Base-by-base conservation (phyloP, 2,797 vertebrate genomes). In the Thripadectes ignobilis region DNA sequence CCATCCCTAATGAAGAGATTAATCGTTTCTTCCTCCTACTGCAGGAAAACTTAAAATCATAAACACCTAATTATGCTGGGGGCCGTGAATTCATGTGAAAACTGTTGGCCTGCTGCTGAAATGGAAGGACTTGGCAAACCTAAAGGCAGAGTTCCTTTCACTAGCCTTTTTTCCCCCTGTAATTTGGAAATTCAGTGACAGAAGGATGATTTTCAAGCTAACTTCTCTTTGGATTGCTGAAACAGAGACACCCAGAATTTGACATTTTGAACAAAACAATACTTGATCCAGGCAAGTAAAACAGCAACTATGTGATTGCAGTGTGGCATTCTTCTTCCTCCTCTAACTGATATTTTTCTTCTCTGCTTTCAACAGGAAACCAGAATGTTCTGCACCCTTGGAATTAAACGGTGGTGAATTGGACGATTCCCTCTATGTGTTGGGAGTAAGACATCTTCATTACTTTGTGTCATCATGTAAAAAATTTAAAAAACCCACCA, bases 191-290 rank as follows among this genome's bases (percentile, higher is more conserved):
- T 96, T 94, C 91, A 87, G 84, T 92, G 92, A 93, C 97, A 97
- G 95, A 97, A 97, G 96, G 96, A 96, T 95, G 97, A 92, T 92
- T 97, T 95, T 92, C 82, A 94, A 77, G 89, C 85, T 94, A 88
- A 95, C 92, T 97, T 59, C 49, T 96, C 30, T 95, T 92, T 94
- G 95, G 84, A 93, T 94, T 96, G 89, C 91, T 92, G 93, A 89
- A 87, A 87, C 68, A 92, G 71, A 95, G 85, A 67, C 88, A 96
- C 93, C 82, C 72, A 89, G 91, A 94, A 92, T 93, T 27, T 95
- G 96, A 95, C 95, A 97, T 97, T 97, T 97, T 95, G 89, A 95
- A 94, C 82, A 95, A 96, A 97, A 94, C 74, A 93, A 76, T 83
- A 59, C 76, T 96, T 81, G 89, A 95, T 93, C 91, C 89, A 96